These are phyloP conservation scores for Phengaris alcon DNA, from an alignment of 2,888 invertebrate genomes.

Conservation along the genomic window DNA sequence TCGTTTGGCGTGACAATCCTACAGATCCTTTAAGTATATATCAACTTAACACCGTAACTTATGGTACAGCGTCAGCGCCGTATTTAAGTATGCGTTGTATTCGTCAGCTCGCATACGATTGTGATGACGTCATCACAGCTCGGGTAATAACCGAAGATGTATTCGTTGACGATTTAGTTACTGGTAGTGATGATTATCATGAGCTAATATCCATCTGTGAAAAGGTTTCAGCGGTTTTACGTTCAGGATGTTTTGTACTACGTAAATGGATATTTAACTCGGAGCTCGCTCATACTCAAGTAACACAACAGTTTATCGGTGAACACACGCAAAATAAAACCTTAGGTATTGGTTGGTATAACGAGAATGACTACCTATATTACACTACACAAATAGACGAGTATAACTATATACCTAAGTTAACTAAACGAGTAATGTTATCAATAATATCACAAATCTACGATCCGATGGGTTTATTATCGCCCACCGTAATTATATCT, in stretches of 20 bases:
- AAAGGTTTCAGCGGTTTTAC: slow-evolving; percentile 12
- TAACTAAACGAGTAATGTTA: background rate
- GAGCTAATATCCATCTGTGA: slow-evolving; percentile 25
- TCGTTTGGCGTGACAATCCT: background rate
- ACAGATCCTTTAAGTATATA: background rate
- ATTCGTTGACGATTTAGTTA: background rate
- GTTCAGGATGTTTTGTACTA: slow-evolving; percentile 32
- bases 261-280: slow-evolving; percentile 31
- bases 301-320: background rate
- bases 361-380: background rate
- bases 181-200: slow-evolving; percentile 28
- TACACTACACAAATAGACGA: too few relatives aligned
- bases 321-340: background rate
- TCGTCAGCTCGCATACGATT: background rate
- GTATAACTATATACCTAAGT: too few relatives aligned
- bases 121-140: background rate
- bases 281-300: background rate
- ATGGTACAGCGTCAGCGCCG: background rate
- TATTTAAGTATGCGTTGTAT: background rate
- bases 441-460: background rate
- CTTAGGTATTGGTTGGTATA: background rate
- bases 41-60: too few relatives aligned
- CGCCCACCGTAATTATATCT: too few relatives aligned
- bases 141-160: background rate
- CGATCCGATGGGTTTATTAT: background rate